Base-by-base conservation (phyloP, 2,113 vertebrate genomes). In the Oryzias woworae region DNA sequence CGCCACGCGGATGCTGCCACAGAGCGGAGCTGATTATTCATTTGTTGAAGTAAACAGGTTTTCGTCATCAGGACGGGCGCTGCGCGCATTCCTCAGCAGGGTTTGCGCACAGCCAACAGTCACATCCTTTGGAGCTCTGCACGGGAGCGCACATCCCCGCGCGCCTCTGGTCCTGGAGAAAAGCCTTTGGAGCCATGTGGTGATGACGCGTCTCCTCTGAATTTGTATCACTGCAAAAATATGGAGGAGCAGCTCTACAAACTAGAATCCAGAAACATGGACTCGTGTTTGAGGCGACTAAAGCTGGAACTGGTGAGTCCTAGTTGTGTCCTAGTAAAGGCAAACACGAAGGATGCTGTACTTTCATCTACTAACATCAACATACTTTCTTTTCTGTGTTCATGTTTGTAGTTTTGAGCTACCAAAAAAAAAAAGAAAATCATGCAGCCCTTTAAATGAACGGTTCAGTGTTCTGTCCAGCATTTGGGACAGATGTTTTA, bases 291-390 rank as follows among this genome's bases (percentile, higher is more conserved):
- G 73, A 90, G 85, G 45, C 85, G 90, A 60, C 85, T 93, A 71
- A 93, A 90, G 69, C 90, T 90, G 53, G 91, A 92, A 49, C 81
- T 92, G 91, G 92, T 92, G 85, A 10, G 92, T 82, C 23, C 17
- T 44, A 14, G 64, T 66, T 1, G 6, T 13, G 45, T 13, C 52
- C 66, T 50, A 13, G 13, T 62, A 12, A 42, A 48, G 7, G 51
- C 23, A 51, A 4, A 26, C 10, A 17, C n/a, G n/a, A 7, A 4
- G 4, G 2, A 23, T 31, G 16, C 22, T 17, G 2, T 22, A 52
- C n/a, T 58, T 71, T 44, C 24, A 47, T 63, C n/a, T 49, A 23
- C 44, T 72, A 17, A 26, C 12, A 52, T 3, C 3, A 8, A 47
- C 52, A 28, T 31, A 70, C 70, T 66, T 42, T 18, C 13, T 62